Conservation (phyloP, 2,797 vertebrate species). For the Coranthus polyacanthus region DNA sequence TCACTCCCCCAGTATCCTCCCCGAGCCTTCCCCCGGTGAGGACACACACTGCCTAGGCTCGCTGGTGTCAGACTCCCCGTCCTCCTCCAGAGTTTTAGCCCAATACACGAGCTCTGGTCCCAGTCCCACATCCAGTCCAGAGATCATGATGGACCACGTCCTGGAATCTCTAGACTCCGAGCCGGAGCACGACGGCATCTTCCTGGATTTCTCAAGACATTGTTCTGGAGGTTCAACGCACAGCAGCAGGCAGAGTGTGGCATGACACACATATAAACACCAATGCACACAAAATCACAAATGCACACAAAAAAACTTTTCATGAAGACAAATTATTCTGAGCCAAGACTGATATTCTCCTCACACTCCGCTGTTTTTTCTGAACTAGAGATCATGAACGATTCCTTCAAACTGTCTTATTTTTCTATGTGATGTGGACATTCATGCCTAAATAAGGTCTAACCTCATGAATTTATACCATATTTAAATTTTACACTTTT, state of each 20-base stretch:
- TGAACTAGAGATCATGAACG: constrained; percentile 38
- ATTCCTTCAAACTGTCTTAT: constrained; percentile 44
- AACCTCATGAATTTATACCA: constrained; percentile 2
- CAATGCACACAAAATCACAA: constrained; percentile 5
- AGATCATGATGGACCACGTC: constrained; percentile 85
- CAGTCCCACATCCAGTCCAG: constrained; percentile 86
- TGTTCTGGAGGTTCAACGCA: constrained; percentile 77
- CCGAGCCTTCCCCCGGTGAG: constrained; percentile 71
- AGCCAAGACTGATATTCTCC: constrained; percentile 43
- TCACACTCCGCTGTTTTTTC: constrained; percentile 25
- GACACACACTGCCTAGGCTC: constrained; percentile 76
- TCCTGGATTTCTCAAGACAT: constrained; percentile 88
- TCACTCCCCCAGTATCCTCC: constrained; percentile 77
- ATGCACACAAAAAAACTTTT: constrained; percentile 10
- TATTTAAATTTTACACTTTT: not conserved
- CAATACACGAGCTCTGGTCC: constrained; percentile 66
- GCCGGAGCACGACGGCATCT: constrained; percentile 90
- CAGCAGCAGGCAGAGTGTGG: constrained; percentile 85
- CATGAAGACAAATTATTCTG: constrained; percentile 10
- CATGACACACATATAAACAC: constrained; percentile 68
- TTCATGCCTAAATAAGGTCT: constrained; percentile 21
- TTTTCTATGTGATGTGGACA: constrained; percentile 31
- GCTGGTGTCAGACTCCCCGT: constrained; percentile 45
- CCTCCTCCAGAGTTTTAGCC: constrained; percentile 61
- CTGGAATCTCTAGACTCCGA: constrained; percentile 89